A percentile compares a stretch with the other conserved stretches of the same genome.
phyloP scores from a whole-genome alignment of 2,797 vertebrate genomes.

The Fistularia commersonii region DNA sequence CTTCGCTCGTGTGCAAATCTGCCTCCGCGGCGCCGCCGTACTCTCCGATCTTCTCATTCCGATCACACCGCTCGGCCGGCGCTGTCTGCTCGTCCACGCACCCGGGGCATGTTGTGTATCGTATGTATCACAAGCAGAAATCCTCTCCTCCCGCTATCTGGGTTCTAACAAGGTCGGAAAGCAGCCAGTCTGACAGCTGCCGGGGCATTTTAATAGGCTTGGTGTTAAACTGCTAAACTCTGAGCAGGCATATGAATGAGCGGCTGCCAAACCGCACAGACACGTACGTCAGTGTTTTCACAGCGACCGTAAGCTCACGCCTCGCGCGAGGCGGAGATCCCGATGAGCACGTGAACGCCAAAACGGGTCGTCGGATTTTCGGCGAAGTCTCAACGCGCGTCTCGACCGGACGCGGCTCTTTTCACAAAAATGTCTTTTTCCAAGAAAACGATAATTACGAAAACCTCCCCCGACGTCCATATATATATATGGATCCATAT shows the following conservation, averaged over 20 bases:
- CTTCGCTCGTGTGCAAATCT: conserved; percentile 49
- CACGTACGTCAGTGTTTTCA: conserved; percentile 44
- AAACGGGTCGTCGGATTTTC: no score
- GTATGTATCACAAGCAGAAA: conserved; percentile 46
- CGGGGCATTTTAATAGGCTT: conserved; percentile 68
- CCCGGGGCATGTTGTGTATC: conserved; percentile 44
- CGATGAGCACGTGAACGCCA: no score
- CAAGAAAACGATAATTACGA: no score
- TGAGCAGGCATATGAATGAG: conserved; percentile 42
- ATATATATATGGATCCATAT: no score
- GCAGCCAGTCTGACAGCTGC: conserved; percentile 74
- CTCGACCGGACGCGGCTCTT: no score
- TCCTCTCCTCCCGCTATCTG: conserved; percentile 41
- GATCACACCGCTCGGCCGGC: no score
- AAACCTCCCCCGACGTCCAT: no score
- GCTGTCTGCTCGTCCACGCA: conserved; percentile 39
- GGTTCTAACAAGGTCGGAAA: conserved; percentile 70
- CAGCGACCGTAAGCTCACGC: no score
- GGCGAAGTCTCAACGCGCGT: no score
- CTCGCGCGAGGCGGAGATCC: no score
- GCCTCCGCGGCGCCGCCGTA: conserved; percentile 25
- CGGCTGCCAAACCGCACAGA: conserved; percentile 49
- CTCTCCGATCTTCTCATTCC: no score
- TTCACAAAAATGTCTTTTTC: no score
- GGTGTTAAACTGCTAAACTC: conserved; percentile 71